Conservation (phyloP, 2,113 vertebrate species). For the human region DNA sequence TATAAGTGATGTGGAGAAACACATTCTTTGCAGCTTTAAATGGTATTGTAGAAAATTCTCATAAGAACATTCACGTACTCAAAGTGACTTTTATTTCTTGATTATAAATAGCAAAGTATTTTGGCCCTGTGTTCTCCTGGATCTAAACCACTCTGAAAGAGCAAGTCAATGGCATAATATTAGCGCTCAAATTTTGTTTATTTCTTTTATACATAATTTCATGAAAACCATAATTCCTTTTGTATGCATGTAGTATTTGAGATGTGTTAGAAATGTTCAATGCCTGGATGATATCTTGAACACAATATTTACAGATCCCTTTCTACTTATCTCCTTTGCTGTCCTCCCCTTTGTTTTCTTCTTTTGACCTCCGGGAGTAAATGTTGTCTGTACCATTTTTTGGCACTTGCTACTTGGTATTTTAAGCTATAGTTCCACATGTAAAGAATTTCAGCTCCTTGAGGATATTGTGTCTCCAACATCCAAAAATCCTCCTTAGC, state of each 20-base stretch:
- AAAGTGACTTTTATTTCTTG: conserved; percentile 35
- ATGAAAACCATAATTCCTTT: neutral
- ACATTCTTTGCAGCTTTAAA: conserved; percentile 69
- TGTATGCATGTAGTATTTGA: neutral
- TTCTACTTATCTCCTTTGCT: neutral
- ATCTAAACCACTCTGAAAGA: conserved; percentile 38
- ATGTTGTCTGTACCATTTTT: neutral
- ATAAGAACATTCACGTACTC: neutral
- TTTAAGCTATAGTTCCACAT: neutral
- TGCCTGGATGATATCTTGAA: neutral
- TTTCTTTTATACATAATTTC: neutral
- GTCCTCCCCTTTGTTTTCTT: neutral
- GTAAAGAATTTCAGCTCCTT: neutral
- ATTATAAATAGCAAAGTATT: neutral
- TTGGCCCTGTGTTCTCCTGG: neutral
- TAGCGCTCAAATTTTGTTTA: neutral
- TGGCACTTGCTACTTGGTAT: neutral
- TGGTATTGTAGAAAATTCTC: conserved; percentile 61
- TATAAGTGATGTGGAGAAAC: neutral
- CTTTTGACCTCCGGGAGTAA: neutral
- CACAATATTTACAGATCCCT: neutral
- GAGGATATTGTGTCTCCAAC: neutral
- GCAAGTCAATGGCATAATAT: neutral
- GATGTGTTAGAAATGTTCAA: neutral
- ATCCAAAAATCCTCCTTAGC: neutral